Evolutionary conservation across 2,113 vertebrate species (phyloP).

Genomic region (Sylvia atricapilla): DNA sequence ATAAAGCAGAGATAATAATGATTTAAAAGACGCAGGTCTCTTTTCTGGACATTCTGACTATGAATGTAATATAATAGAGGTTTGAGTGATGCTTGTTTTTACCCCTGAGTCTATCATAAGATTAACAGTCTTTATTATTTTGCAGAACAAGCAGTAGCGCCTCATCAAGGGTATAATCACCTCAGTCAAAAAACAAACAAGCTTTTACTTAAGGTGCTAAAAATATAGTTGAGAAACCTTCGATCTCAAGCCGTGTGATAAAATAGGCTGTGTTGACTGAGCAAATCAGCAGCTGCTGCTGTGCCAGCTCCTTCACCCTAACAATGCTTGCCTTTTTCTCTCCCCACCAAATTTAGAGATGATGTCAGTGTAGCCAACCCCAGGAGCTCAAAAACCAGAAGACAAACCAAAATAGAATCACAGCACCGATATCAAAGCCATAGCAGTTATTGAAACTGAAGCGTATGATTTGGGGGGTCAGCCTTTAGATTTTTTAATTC

Average conservation of each 20-base stretch:
- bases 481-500: slow-evolving; percentile 54
- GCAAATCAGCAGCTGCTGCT: slow-evolving; percentile 35
- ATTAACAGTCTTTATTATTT: slow-evolving; percentile 61
- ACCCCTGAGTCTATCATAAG: slow-evolving; percentile 49
- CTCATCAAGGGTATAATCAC: slow-evolving; percentile 28
- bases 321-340: neutral
- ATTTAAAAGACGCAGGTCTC: neutral
- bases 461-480: slow-evolving; percentile 44
- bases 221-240: slow-evolving; percentile 58
- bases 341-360: slow-evolving; percentile 60
- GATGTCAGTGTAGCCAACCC: slow-evolving; percentile 50
- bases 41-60: slow-evolving; percentile 20
- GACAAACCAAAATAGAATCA: slow-evolving; percentile 55
- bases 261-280: slow-evolving; percentile 27
- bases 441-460: slow-evolving; percentile 45
- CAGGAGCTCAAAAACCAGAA: slow-evolving; percentile 58
- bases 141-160: slow-evolving; percentile 45
- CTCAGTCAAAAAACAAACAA: slow-evolving; percentile 40
- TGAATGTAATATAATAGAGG: neutral
- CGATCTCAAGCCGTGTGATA: slow-evolving; percentile 16
- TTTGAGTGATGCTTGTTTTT: neutral
- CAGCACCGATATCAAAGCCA: slow-evolving; percentile 52
- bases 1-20: neutral
- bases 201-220: slow-evolving; percentile 42
- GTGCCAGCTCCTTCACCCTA: neutral